phyloP scores from a whole-genome alignment of 2,888 invertebrate genomes.

The Drosophila paranaensis region DNA sequence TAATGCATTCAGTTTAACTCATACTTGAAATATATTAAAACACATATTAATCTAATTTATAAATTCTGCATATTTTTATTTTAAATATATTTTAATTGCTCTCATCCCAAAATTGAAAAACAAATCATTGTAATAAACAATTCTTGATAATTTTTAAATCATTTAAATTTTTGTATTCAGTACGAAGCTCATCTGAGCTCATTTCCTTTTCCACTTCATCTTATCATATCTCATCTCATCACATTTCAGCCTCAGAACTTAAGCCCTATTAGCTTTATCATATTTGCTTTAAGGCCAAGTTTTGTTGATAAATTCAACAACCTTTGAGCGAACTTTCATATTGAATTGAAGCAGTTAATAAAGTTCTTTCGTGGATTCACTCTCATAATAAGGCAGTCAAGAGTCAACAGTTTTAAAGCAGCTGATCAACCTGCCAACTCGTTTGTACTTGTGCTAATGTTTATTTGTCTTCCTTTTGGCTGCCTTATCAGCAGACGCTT shows the following conservation, averaged over 20 bases:
- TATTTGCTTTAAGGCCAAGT: too few species aligned
- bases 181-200: not conserved
- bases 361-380: conserved; percentile 10
- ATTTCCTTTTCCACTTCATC: not conserved
- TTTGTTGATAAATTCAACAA: not conserved
- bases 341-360: not conserved
- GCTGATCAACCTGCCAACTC: conserved; percentile 36
- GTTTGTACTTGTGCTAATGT: conserved; percentile 9
- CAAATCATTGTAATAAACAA: too few species aligned
- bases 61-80: too few species aligned
- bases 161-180: too few species aligned
- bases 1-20: not conserved
- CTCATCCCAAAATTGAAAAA: too few species aligned
- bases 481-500: conserved; percentile 41
- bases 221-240: not conserved
- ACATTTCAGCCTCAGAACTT: not conserved
- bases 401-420: conserved; percentile 20
- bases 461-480: conserved; percentile 21
- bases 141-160: too few species aligned
- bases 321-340: not conserved
- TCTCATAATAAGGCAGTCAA: conserved; percentile 11
- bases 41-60: not conserved
- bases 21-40: not conserved
- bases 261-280: not conserved
- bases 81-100: too few species aligned